Evolutionary conservation across 1,140 invertebrate genomes (phyloP), one percentile per base, ranked within the genome.

Genomic region (Diploscapter pachys): DNA sequence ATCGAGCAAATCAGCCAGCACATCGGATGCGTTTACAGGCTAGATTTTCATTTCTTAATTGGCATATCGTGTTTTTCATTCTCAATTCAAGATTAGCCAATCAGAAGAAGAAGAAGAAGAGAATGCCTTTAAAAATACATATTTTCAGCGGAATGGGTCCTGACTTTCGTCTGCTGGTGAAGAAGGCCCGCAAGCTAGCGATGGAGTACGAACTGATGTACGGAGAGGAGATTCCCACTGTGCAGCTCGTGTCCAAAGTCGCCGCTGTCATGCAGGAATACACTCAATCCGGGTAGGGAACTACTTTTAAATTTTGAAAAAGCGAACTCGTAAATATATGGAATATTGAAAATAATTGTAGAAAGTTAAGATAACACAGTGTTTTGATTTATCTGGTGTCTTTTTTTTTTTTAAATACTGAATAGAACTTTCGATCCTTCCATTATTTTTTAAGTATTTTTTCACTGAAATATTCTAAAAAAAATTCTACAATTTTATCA

Each of bases 201-300:
- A 94, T 97, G 86, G 91, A 95, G 81, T 99, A 99, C 86, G 91
- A 90, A 76, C 86, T 97, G 55, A 91, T 92, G 77, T 99, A 98
- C 86, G 90, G 92, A 71, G 94, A 98, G 87, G 90, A 93, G 3
- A 99, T 99, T 83, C 95, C 97, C 3, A 96, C 95, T 2, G 91
- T 93, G 2, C 95, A 99, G 85, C 88, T 99, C 4, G 97, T 99
- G 55, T 94, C 98, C 86, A 89, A 93, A 83, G 92, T 99, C 3
- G 96, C 97, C 61, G 92, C 92, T 80, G 92, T 99, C 4, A 99
- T 99, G 96, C 97, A 99, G 88, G 97, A 99, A 86, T 99, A 98
- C 83, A 99, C 97, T 72, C 97, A 99, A 86, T 97, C 95, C 50
- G 96, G 96, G 93, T 95, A 89, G 87, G 87, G 85, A 31, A 71